Evolutionary conservation across 2,888 invertebrate genomes (phyloP).

Genomic region (Caenorhabditis drosophilae): DNA sequence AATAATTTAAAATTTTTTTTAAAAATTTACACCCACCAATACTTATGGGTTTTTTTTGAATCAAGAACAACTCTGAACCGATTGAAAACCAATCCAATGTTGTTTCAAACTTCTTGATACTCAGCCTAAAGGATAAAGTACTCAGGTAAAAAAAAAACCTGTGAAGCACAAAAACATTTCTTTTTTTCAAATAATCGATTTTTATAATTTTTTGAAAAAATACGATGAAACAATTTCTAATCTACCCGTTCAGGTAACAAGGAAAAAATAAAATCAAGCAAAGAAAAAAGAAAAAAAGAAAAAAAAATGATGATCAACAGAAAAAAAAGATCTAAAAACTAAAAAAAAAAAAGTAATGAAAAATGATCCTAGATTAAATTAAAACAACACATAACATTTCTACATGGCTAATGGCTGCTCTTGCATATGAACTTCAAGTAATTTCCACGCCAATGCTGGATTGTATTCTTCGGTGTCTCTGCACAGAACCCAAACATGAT

Average conservation of each 20-base stretch:
- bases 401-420: conserved; percentile 59
- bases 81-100: no score
- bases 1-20: neutral
- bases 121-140: no score
- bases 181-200: no score
- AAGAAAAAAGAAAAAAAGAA: neutral
- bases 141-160: no score
- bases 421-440: conserved; percentile 78
- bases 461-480: conserved; percentile 90
- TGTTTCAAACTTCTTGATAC: no score
- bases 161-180: no score
- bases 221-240: neutral
- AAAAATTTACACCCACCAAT: conserved; percentile 19
- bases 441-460: conserved; percentile 92
- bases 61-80: no score
- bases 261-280: no score
- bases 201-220: neutral
- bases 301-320: neutral
- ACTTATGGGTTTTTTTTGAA: no score
- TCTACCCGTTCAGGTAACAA: conserved; percentile 5
- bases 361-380: neutral
- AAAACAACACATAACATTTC: conserved; percentile 1
- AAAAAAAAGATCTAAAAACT: neutral
- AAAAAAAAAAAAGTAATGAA: conserved; percentile 2
- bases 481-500: conserved; percentile 97